These are phyloP conservation scores for Anoura caudifer DNA, from an alignment of 2,113 vertebrate species.

Conservation along the genomic window DNA sequence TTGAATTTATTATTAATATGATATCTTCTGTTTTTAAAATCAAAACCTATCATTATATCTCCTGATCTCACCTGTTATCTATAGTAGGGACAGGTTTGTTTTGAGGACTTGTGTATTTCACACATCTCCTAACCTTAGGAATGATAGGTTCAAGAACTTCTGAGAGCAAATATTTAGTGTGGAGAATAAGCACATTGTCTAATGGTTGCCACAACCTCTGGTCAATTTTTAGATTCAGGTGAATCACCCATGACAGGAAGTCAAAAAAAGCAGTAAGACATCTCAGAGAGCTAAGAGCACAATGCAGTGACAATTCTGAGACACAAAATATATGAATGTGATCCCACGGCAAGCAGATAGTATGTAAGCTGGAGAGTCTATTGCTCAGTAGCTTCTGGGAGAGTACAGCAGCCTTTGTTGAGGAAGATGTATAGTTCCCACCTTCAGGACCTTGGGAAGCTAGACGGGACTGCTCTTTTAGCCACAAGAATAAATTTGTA, in stretches of 20 bases:
- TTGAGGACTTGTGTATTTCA: background rate
- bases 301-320: background rate
- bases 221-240: background rate
- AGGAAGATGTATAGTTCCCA: background rate
- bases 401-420: fast-evolving
- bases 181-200: background rate
- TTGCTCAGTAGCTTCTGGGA: background rate
- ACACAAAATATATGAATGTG: background rate
- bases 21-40: background rate
- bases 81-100: background rate
- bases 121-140: background rate
- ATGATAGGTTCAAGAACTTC: background rate
- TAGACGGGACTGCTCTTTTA: background rate
- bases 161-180: background rate
- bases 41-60: background rate
- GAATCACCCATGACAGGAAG: background rate
- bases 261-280: background rate
- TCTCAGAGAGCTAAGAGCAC: background rate
- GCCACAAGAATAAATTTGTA: background rate
- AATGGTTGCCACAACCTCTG: background rate
- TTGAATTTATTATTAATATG: background rate
- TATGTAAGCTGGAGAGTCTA: background rate
- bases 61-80: background rate
- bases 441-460: background rate
- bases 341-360: background rate